phyloP scores from a whole-genome alignment of 2,888 invertebrate species.

The Ctena decussata region DNA sequence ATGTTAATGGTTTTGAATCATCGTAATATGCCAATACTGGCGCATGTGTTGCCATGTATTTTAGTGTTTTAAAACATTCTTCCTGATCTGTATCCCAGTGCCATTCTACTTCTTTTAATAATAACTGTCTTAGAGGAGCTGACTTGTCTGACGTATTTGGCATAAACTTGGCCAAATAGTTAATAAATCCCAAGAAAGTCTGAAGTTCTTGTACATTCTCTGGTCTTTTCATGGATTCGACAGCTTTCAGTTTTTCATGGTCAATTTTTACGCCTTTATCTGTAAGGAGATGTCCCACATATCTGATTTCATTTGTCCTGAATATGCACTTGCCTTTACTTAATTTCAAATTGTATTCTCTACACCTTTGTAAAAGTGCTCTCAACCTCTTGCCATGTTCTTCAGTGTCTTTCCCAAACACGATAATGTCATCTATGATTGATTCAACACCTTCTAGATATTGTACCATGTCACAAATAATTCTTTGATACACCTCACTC shows the following conservation, averaged over 20 bases:
- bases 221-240: slow-evolving; percentile 32
- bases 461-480: slow-evolving; percentile 26
- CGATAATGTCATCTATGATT: slow-evolving; percentile 41
- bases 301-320: slow-evolving; percentile 20
- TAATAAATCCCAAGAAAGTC: slow-evolving; percentile 42
- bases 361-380: slow-evolving; percentile 4
- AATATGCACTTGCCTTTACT: slow-evolving; percentile 23
- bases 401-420: slow-evolving; percentile 31
- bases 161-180: slow-evolving; percentile 39
- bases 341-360: slow-evolving; percentile 27
- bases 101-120: slow-evolving; percentile 25
- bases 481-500: slow-evolving; percentile 39
- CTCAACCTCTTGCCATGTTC: slow-evolving; percentile 32
- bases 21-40: slow-evolving; percentile 44
- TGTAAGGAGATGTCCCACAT: slow-evolving; percentile 22
- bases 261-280: slow-evolving; percentile 32
- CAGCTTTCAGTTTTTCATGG: slow-evolving; percentile 38
- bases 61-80: slow-evolving; percentile 30
- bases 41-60: slow-evolving; percentile 13
- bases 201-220: slow-evolving; percentile 25
- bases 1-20: neutral
- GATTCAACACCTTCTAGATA: slow-evolving; percentile 18
- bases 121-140: slow-evolving; percentile 37
- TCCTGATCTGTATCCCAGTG: slow-evolving; percentile 34
- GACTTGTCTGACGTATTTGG: slow-evolving; percentile 33